Conservation (phyloP, 2,113 vertebrate genomes). For the Otus sunia region DNA sequence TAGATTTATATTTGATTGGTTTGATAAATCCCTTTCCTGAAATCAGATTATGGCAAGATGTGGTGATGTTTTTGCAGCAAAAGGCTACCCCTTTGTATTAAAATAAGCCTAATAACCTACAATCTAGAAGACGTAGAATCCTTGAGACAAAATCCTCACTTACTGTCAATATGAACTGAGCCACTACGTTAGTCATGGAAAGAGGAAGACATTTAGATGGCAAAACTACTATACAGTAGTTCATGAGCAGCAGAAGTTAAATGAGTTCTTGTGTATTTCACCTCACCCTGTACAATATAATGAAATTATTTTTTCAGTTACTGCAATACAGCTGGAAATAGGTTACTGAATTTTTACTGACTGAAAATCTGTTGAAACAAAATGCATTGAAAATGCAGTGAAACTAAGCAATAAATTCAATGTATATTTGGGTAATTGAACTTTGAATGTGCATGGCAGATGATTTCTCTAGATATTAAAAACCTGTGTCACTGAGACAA, state of each 20-base stretch:
- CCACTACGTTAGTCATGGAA: rapidly evolving
- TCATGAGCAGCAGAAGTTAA: background rate
- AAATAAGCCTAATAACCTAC: background rate
- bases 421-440: background rate
- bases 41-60: background rate
- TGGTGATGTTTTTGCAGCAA: background rate
- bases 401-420: background rate
- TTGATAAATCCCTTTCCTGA: background rate
- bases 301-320: background rate
- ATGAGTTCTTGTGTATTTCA: background rate
- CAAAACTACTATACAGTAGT: background rate
- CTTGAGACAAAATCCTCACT: background rate
- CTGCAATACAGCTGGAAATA: background rate
- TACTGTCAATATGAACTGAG: background rate
- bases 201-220: background rate
- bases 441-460: background rate
- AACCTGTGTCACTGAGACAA: background rate
- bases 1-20: background rate
- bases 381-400: background rate
- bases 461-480: background rate
- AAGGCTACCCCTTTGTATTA: background rate
- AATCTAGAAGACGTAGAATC: background rate
- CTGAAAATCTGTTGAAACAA: background rate
- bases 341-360: background rate
- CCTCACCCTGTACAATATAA: background rate